Conservation (phyloP, 1,140 invertebrate genomes). For the Platorchestia sp. region DNA sequence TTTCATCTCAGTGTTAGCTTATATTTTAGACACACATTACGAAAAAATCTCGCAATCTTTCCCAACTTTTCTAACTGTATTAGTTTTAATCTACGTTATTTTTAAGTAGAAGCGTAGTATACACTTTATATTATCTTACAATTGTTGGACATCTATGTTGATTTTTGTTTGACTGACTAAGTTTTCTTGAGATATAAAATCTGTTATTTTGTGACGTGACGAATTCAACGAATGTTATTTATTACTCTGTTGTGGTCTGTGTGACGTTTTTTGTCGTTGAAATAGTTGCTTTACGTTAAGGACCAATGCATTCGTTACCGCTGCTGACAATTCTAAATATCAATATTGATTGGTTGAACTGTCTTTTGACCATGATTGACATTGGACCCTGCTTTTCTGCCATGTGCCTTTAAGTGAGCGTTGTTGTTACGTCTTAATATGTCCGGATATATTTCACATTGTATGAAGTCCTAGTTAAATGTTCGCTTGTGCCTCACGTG, state of each 20-base stretch:
- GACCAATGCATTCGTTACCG: background rate
- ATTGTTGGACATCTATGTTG: background rate
- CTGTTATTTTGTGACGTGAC: background rate
- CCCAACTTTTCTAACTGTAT: background rate
- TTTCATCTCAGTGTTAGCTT: background rate
- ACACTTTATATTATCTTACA: background rate
- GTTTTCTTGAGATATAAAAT: background rate
- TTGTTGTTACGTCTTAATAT: background rate
- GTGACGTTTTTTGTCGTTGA: background rate
- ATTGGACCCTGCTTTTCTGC: conserved; percentile 27
- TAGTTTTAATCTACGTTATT: background rate
- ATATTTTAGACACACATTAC: background rate
- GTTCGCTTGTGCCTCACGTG: background rate
- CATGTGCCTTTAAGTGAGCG: conserved; percentile 35
- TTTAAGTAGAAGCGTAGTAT: background rate
- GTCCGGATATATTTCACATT: background rate
- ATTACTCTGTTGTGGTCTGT: background rate
- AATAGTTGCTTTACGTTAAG: background rate
- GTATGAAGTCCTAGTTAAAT: background rate
- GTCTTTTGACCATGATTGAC: background rate
- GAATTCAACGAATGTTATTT: background rate
- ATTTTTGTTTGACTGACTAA: background rate
- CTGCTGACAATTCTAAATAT: background rate
- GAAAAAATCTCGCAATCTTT: background rate
- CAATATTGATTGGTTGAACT: background rate